Evolutionary conservation across 2,113 vertebrate species (phyloP).

Genomic region (Murina feae): DNA sequence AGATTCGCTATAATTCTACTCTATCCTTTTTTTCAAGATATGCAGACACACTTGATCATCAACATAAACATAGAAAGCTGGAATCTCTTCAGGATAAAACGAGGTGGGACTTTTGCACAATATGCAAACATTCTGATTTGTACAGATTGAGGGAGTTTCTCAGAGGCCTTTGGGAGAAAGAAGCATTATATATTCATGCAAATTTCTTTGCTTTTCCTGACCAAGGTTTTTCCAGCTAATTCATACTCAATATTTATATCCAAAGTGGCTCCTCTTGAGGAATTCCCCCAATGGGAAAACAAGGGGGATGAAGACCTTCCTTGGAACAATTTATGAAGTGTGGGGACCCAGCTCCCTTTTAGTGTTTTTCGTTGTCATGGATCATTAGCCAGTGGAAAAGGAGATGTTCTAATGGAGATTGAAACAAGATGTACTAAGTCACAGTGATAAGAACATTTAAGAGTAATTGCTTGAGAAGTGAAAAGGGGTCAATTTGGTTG

Average conservation of each 20-base stretch:
- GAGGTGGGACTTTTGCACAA: not conserved
- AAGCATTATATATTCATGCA: not conserved
- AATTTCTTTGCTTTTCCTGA: not conserved
- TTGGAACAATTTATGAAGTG: not conserved
- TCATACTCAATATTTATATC: not conserved
- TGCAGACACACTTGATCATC: not conserved
- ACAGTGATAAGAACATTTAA: not conserved
- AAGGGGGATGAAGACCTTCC: not conserved
- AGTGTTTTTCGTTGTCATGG: slow-evolving; percentile 3
- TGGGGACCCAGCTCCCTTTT: not conserved
- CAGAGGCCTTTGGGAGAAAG: not conserved
- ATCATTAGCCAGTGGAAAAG: slow-evolving; percentile 35
- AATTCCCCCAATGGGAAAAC: not conserved
- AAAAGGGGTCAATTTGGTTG: not conserved
- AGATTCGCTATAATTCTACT: not conserved
- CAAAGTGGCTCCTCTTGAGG: not conserved
- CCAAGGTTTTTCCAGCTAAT: not conserved
- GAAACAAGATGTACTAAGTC: not conserved
- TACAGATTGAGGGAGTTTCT: not conserved
- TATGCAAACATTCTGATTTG: not conserved
- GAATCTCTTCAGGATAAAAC: not conserved
- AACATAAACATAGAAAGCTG: not conserved
- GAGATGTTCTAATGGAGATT: not conserved
- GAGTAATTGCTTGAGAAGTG: slow-evolving; percentile 14
- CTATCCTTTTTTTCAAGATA: not conserved